Base-by-base conservation (phyloP, 2,888 invertebrate species). In the Amaurobius ferox region DNA sequence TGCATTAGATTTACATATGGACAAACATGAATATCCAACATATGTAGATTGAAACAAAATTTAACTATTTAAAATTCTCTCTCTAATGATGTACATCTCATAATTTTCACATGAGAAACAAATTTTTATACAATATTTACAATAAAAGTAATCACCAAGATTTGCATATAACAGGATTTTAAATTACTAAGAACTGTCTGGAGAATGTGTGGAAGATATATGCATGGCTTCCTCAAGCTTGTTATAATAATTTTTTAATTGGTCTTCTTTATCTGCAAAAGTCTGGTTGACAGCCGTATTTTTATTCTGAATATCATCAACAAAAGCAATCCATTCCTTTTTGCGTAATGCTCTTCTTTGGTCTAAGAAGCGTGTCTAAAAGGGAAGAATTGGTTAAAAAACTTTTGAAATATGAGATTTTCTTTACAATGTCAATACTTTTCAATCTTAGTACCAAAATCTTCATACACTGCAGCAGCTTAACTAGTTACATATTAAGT, bases 211-310 rank as follows among this genome's bases (percentile, higher is more conserved):
- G 0, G 87, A 74, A 23, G 81, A 81, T 66, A 87, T 87, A 40
- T 87, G 87, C 70, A 87, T 61, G 90, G 95, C 95, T 88, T 94
- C 94, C 90, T 96, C 95, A 73, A 96, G 92, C 90, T 95, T 95
- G 80, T 94, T 92, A 91, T 96, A 96, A 89, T 95, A 94, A 88
- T 95, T 94, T 88, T 93, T 92, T 5, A 96, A 92, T 92, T 96
- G 95, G 90, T 94, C 94, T 92, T 96, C 95, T 91, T 96, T 95
- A 90, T 94, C 94, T 90, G 94, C 94, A 92, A 95, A 96, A 55
- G 94, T 94, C 90, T 94, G 94, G 90, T 96, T 95, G 89, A 96
- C 94, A 91, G 94, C 93, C 89, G 94, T 92, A 91, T 95, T 96
- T 90, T 94, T 95, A 89, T 94, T 93, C 90, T 94, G 94, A 92